Percentiles rank a stretch among this genome's conserved stretches.
phyloP scores from a whole-genome alignment of 2,888 invertebrate species.

The Choreutis nemorana region DNA sequence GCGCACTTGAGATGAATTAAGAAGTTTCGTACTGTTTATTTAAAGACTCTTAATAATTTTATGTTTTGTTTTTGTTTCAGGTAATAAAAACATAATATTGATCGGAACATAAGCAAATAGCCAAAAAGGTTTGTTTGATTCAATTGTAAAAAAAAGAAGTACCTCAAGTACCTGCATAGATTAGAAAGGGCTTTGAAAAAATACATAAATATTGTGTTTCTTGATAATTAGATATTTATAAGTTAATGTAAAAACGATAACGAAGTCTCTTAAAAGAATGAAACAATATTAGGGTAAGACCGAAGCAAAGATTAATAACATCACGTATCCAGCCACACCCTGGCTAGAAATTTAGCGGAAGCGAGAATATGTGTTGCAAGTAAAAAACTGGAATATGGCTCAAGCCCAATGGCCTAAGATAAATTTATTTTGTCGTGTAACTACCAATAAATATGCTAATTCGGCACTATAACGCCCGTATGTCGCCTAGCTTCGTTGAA shows the following conservation, averaged over 20 bases:
- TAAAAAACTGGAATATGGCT: conserved; percentile 35
- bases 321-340: conserved; percentile 23
- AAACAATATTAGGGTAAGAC: no score
- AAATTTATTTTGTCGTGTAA: conserved; percentile 58
- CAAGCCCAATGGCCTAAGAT: conserved; percentile 47
- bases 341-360: conserved; percentile 21
- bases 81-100: neutral
- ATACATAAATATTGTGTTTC: no score
- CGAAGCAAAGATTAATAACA: no score
- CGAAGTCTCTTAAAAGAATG: no score
- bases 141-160: no score
- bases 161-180: no score
- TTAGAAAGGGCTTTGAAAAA: no score
- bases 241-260: no score
- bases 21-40: conserved; percentile 13
- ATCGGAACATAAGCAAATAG: conserved; percentile 8
- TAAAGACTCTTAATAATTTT: conserved; percentile 1
- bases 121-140: conserved; percentile 25
- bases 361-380: conserved; percentile 26
- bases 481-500: conserved; percentile 58
- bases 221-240: no score
- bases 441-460: conserved; percentile 66
- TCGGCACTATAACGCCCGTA: conserved; percentile 62
- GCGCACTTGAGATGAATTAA: conserved; percentile 23
- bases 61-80: conserved; percentile 3